Base-by-base conservation (phyloP, 1,140 invertebrate species). In the Bombus turneri region DNA sequence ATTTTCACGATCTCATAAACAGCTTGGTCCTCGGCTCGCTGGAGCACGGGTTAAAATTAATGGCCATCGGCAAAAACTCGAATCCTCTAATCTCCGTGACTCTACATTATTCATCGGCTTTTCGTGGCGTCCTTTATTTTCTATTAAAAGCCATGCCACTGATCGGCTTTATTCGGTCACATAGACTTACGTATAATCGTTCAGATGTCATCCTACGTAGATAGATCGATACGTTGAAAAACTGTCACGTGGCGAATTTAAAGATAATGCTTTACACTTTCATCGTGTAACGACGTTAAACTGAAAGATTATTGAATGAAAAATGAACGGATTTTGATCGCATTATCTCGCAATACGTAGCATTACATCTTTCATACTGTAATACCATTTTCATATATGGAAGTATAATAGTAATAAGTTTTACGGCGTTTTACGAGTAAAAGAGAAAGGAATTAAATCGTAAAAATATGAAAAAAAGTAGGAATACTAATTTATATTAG, bases 21-120 rank as follows among this genome's bases (percentile, higher is more conserved):
- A 74, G 34, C 15, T 25, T 31, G 72, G 9, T 73, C 25, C 4
- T 18, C 28, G 18, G 10, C n/a, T 74, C 41, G 28, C n/a, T 47
- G 41, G 5, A 34, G 18, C n/a, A n/a, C n/a, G 41, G 25, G 41
- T 74, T 74, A 47, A 74, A 74, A 74, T 74, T 74, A 74, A 47
- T 47, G 72, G 41, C 25, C 72, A 34, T 3, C 72, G 10, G 22
- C 18, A 47, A 31, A n/a, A 47, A 73, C 39, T 28, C 71, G 71
- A 73, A 73, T 43, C 39, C 72, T 25, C n/a, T 47, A 47, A 31
- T 73, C 72, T 22, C 10, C 72, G 22, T 47, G 41, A 47, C 28
- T 72, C 13, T 41, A 31, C 41, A 47, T 47, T 62, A 77, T 59
- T 69, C 31, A 25, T 5, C 28, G 37, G 41, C 18, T n/a, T 10